Conservation (phyloP, 2,888 invertebrate genomes). For the Epiperipatus broadwayi region DNA sequence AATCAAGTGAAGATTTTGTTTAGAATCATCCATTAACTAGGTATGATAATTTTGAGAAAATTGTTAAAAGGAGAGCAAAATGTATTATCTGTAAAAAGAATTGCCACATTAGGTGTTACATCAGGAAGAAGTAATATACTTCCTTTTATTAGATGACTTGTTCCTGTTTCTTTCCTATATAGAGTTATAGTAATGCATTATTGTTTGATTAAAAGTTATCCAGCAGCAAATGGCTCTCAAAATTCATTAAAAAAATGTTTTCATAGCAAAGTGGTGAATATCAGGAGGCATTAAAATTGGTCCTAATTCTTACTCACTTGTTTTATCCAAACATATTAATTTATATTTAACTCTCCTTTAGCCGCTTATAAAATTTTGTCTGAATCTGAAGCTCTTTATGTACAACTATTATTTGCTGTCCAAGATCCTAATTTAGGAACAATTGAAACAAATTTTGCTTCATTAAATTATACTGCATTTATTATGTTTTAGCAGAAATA, state of each 20-base stretch:
- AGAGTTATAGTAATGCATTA: constrained; percentile 20
- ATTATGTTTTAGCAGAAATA: constrained; percentile 21
- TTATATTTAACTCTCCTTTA: constrained; percentile 23
- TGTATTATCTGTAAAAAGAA: constrained; percentile 20
- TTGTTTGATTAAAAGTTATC: constrained; percentile 20
- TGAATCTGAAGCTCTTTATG: constrained; percentile 25
- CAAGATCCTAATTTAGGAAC: constrained; percentile 23
- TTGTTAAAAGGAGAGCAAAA: constrained; percentile 23
- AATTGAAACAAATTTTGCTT: constrained; percentile 26
- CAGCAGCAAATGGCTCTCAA: constrained; percentile 19
- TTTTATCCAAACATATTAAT: constrained; percentile 21
- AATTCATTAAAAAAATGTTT: constrained; percentile 22
- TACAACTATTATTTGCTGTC: constrained; percentile 25
- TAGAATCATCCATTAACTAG: constrained; percentile 21
- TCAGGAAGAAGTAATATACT: constrained; percentile 22
- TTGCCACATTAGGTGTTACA: constrained; percentile 24
- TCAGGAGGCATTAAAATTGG: constrained; percentile 24
- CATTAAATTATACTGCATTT: constrained; percentile 23
- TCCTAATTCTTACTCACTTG: constrained; percentile 25
- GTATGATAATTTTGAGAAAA: constrained; percentile 22
- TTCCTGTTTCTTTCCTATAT: constrained; percentile 20
- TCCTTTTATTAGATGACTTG: constrained; percentile 20
- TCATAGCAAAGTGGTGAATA: constrained; percentile 20
- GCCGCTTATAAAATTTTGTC: constrained; percentile 22
- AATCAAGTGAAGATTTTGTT: constrained; percentile 22